Evolutionary conservation across 1,140 invertebrate species (phyloP).

Genomic region (Cataglyphis hispanica): DNA sequence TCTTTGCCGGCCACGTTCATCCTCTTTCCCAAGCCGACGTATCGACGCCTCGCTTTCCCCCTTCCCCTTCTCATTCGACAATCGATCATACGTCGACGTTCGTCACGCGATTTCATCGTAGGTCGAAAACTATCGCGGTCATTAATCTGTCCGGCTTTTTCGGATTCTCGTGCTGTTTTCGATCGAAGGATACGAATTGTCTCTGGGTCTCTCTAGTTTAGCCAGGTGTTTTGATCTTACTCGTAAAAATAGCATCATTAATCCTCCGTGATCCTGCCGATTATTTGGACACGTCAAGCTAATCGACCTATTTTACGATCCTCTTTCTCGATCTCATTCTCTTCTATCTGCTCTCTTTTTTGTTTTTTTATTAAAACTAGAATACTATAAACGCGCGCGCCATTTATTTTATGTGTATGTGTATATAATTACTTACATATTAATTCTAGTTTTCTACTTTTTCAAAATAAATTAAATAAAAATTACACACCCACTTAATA

Average conservation of each 20-base stretch:
- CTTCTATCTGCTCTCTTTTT: background rate
- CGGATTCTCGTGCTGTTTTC: background rate
- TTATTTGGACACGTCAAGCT: slow-evolving; percentile 12
- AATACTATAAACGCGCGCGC: too few relatives aligned
- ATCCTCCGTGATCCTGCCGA: background rate
- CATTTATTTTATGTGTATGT: too few relatives aligned
- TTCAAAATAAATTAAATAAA: too few relatives aligned
- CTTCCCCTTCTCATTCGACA: background rate
- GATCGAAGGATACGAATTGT: slow-evolving; percentile 50
- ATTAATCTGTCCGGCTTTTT: slow-evolving; percentile 45
- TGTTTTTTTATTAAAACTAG: slow-evolving; percentile 33
- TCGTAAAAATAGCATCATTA: slow-evolving; percentile 39
- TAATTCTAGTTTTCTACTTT: too few relatives aligned
- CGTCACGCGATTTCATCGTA: slow-evolving; percentile 48
- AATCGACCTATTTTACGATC: slow-evolving; percentile 32
- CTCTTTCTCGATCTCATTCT: background rate
- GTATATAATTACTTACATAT: too few relatives aligned
- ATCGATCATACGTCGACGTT: slow-evolving; percentile 60
- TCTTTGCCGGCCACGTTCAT: slow-evolving; percentile 34
- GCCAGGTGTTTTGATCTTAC: slow-evolving; percentile 11
- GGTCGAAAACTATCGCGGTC: slow-evolving; percentile 54
- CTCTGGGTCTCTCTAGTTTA: background rate
- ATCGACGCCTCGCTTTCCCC: slow-evolving; percentile 18
- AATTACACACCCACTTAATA: too few relatives aligned
- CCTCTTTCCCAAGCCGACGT: slow-evolving; percentile 21